phyloP scores from a whole-genome alignment of 1,140 invertebrate genomes.

The Homarus americanus region DNA sequence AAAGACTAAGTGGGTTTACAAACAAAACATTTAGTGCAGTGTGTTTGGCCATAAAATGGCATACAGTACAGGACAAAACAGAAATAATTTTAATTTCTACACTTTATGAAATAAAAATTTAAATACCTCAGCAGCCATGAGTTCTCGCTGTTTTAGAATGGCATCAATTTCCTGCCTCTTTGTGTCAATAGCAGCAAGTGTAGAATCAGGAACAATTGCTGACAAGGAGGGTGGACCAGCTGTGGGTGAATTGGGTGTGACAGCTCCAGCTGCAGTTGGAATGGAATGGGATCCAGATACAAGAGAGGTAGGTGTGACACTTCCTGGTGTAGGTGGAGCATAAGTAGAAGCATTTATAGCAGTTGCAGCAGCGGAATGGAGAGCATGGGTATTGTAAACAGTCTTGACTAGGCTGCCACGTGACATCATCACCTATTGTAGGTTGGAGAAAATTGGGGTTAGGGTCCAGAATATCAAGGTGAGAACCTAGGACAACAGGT shows the following conservation, averaged over 20 bases:
- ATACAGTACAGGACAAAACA: too few species aligned
- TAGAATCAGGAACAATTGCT: slow-evolving; percentile 50
- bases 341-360: slow-evolving; percentile 28
- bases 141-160: slow-evolving; percentile 83
- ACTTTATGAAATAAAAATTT: too few species aligned
- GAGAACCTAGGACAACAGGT: too few species aligned
- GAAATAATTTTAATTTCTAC: too few species aligned
- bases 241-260: slow-evolving; percentile 37
- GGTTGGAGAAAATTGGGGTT: not conserved
- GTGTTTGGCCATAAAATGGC: too few species aligned
- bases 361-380: slow-evolving; percentile 76
- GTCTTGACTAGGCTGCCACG: slow-evolving; percentile 79
- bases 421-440: slow-evolving; percentile 75
- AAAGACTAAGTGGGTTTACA: too few species aligned
- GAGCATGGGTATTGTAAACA: slow-evolving; percentile 79
- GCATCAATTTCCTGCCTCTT: slow-evolving; percentile 79
- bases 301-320: slow-evolving; percentile 20
- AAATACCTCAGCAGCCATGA: slow-evolving; percentile 82
- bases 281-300: slow-evolving; percentile 27
- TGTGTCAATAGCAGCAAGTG: slow-evolving; percentile 36
- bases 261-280: slow-evolving; percentile 12
- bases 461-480: too few species aligned
- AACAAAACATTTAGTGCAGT: too few species aligned
- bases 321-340: not conserved
- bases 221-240: slow-evolving; percentile 29